Evolutionary conservation across 2,113 vertebrate genomes (phyloP).

Genomic region (Spizaetus ornatus): DNA sequence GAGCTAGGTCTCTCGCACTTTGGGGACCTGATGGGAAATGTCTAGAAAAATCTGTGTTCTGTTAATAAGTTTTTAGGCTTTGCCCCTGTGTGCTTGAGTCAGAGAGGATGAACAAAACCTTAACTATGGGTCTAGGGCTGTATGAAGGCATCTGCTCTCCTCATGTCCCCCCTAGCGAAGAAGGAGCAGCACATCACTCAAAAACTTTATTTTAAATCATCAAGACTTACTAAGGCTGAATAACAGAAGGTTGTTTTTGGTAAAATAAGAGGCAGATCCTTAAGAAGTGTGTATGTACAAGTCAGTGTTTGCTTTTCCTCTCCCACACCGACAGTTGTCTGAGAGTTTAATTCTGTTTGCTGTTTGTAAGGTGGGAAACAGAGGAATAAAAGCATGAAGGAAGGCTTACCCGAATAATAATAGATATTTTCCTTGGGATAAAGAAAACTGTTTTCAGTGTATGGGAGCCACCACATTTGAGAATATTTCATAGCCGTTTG

Average conservation of each 20-base stretch:
- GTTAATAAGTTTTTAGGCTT: background rate
- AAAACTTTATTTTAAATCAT: background rate
- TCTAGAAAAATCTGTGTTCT: background rate
- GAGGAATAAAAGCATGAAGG: slow-evolving; percentile 12
- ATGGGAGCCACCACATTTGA: background rate
- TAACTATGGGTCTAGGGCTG: background rate
- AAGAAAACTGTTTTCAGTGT: background rate
- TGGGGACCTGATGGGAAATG: background rate
- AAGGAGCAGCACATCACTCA: background rate
- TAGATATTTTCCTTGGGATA: background rate
- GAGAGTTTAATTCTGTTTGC: slow-evolving; percentile 8
- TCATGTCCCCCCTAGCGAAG: background rate
- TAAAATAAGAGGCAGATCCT: background rate
- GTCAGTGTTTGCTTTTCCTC: background rate
- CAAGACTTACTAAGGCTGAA: background rate
- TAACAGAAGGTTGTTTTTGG: background rate
- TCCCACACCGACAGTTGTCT: background rate
- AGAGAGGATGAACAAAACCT: background rate
- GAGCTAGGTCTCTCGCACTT: background rate
- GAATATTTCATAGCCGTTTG: background rate
- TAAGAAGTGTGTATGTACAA: background rate
- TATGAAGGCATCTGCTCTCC: background rate
- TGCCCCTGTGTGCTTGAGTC: background rate
- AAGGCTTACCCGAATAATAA: background rate
- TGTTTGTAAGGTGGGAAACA: slow-evolving; percentile 22